Percentiles rank a stretch among this genome's conserved stretches.
phyloP scores from a whole-genome alignment of 2,113 vertebrate genomes.

The Aplodontia rufa region DNA sequence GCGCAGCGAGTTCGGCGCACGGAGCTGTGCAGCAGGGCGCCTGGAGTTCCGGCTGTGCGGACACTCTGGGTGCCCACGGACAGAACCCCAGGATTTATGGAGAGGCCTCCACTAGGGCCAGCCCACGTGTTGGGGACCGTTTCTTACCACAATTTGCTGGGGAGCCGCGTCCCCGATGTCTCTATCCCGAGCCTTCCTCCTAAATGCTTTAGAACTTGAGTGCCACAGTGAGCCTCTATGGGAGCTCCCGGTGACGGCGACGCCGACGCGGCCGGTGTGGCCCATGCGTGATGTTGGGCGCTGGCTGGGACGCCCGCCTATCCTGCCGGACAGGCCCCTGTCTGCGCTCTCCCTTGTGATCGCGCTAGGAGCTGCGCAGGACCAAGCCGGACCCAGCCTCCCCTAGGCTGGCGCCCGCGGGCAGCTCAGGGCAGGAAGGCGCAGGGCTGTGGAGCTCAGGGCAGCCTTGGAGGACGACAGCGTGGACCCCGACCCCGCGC shows the following conservation, averaged over 20 bases:
- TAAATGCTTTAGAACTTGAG: slow-evolving; percentile 81
- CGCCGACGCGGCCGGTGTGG: background rate
- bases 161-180: background rate
- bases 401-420: background rate
- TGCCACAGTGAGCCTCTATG: slow-evolving; percentile 78
- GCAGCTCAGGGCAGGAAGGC: background rate
- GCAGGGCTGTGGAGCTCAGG: background rate
- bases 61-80: background rate
- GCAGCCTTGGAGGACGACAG: background rate
- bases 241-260: slow-evolving; percentile 64
- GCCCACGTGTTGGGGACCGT: background rate
- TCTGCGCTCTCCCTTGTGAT: background rate
- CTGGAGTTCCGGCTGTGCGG: background rate
- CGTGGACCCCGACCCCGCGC: background rate
- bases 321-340: background rate
- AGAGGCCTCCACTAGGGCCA: background rate
- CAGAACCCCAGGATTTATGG: too few species aligned
- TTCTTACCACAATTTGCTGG: background rate
- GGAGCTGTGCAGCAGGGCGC: too few species aligned
- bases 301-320: background rate
- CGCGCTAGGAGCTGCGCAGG: background rate
- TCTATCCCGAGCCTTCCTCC: slow-evolving; percentile 83
- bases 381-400: background rate
- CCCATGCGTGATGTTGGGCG: background rate
- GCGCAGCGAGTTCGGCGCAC: background rate